Base-by-base conservation (phyloP, 2,113 vertebrate species). In the Coregonus clupeaformis region DNA sequence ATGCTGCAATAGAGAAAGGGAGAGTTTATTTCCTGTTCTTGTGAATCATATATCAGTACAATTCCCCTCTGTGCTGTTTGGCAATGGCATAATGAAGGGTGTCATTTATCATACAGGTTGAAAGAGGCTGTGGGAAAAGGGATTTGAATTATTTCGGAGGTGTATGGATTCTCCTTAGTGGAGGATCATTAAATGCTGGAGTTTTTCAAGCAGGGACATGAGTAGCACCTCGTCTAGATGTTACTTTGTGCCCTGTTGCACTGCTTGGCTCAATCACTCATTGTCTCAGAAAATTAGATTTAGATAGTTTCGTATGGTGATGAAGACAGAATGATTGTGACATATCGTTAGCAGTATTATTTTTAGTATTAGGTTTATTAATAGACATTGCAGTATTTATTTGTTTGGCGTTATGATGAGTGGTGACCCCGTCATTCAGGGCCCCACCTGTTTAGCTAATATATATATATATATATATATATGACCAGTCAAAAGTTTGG, bases 11-110 rank as follows among this genome's bases (percentile, higher is more conserved):
- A 85, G 87, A 90, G 91, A 93, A 92, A 92, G 85, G 89, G 89
- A 89, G 93, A 93, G 93, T 96, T 97, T 96, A 98, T 98, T 98
- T 99, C 97, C 98, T 98, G 95, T 96, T 96, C 95, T 96, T 95
- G 94, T 93, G 94, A 95, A 95, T 96, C 94, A 97, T 99, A 94
- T 92, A 98, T 98, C 97, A 98, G 94, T 89, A 94, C 93, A 93
- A 94, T 94, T 96, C 95, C 95, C 93, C 95, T 96, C 96, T 96
- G 96, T 94, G 95, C 95, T 86, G 93, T 95, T 95, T 95, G 95
- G 95, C 95, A 95, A 93, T 95, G 94, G 96, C 93, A 92, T 95
- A 99, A 97, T 98, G 98, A 98, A 95, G 97, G 95, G 95, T 98
- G 98, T 98, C 97, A 98, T 99, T 98, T 98, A 98, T 99, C 98